Conservation (phyloP, 2,888 invertebrate species). For the Bellardia pandia region DNA sequence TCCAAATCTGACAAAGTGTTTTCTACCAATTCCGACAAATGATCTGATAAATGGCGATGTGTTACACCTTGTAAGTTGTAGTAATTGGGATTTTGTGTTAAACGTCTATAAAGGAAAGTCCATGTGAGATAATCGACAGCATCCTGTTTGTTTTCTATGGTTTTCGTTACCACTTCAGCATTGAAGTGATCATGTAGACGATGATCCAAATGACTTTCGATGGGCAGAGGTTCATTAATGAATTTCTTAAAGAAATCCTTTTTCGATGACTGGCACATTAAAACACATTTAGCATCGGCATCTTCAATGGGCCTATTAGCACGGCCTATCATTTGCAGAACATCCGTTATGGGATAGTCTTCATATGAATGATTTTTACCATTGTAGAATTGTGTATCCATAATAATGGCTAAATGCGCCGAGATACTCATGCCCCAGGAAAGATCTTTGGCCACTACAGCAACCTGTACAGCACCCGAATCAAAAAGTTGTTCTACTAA, state of each 20-base stretch:
- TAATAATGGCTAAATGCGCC: constrained; percentile 97
- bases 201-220: constrained; percentile 99
- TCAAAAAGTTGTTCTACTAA: constrained; percentile 97
- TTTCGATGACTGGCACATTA: constrained; percentile 98
- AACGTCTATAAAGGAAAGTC: constrained; percentile 98
- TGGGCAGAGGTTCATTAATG: constrained; percentile 97
- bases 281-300: constrained; percentile 96
- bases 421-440: constrained; percentile 96
- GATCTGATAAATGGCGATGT: constrained; percentile 98
- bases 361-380: constrained; percentile 95
- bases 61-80: constrained; percentile 99
- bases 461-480: constrained; percentile 95
- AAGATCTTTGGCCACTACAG: constrained; percentile 95
- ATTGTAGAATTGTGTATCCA: constrained; percentile 97
- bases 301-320: constrained; percentile 97
- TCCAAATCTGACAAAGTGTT: constrained; percentile 96
- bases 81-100: constrained; percentile 99
- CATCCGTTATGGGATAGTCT: constrained; percentile 98
- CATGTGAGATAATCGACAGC: constrained; percentile 99
- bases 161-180: constrained; percentile 99
- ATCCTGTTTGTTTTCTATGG: constrained; percentile 99
- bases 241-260: constrained; percentile 99
- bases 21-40: constrained; percentile 98
- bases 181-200: constrained; percentile 99
- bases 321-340: constrained; percentile 98